phyloP scores from a whole-genome alignment of 2,888 invertebrate species.

The Drosophila helvetica region DNA sequence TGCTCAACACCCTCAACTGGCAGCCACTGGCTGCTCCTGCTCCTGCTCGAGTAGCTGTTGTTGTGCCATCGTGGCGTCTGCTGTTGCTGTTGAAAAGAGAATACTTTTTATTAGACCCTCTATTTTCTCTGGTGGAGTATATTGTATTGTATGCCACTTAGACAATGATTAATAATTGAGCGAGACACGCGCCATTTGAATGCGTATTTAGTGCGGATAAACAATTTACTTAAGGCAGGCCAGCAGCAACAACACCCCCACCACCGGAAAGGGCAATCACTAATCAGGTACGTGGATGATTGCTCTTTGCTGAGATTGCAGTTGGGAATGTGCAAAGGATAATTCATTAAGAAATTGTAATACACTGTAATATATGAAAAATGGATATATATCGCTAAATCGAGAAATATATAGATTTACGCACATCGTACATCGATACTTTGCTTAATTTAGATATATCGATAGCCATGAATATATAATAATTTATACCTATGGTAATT shows the following conservation, averaged over 20 bases:
- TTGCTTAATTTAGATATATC: no score
- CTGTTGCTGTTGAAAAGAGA: constrained; percentile 23
- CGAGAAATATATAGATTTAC: no score
- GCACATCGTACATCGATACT: no score
- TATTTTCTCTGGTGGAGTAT: not conserved
- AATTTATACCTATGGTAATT: no score
- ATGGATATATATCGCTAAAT: no score
- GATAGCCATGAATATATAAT: no score
- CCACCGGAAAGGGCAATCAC: not conserved
- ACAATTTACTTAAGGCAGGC: constrained; percentile 43
- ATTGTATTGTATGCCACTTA: constrained; percentile 41
- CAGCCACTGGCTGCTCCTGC: constrained; percentile 19
- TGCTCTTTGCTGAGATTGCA: not conserved
- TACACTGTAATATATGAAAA: not conserved
- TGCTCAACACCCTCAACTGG: constrained; percentile 44
- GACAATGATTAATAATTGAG: constrained; percentile 67
- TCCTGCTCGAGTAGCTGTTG: constrained; percentile 50
- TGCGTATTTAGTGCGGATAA: constrained; percentile 57
- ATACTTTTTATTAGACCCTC: constrained; percentile 45
- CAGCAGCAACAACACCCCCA: not conserved
- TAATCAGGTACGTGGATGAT: not conserved
- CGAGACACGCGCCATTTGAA: constrained; percentile 58
- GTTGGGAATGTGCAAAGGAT: not conserved
- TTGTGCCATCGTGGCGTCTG: constrained; percentile 34
- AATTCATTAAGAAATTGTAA: no score